A percentile compares a stretch with the other conserved stretches of the same genome.
These are phyloP conservation scores for Pelobates fuscus DNA, from an alignment of 2,113 vertebrate genomes.

Conservation along the genomic window DNA sequence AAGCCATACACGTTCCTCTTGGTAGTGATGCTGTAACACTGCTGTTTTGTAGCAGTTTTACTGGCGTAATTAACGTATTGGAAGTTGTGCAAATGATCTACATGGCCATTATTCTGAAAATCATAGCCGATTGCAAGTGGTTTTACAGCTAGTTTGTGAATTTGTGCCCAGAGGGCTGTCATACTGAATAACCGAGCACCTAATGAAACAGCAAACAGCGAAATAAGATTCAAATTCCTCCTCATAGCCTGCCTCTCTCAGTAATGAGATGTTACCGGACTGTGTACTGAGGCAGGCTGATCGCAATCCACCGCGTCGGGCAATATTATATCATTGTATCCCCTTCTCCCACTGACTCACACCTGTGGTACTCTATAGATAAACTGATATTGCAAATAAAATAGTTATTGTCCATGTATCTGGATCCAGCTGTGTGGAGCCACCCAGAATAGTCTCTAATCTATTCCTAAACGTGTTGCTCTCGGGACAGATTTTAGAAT, in stretches of 20 bases:
- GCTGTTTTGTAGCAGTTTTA: constrained; percentile 34
- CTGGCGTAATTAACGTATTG: constrained; percentile 35
- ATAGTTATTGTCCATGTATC: no score
- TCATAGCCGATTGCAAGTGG: constrained; percentile 14
- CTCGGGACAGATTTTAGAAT: no score
- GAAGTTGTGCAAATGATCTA: constrained; percentile 34
- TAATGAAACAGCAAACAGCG: neutral
- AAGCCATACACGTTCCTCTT: neutral
- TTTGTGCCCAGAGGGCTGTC: constrained; percentile 39
- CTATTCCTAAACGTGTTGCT: no score
- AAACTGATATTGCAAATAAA: no score
- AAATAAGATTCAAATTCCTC: neutral
- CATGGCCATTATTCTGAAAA: constrained; percentile 30
- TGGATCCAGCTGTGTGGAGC: no score
- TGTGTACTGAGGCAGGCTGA: no score
- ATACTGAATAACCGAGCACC: neutral
- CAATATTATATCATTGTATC: no score
- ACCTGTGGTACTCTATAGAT: no score
- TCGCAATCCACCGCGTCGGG: no score
- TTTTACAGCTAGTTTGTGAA: constrained; percentile 38
- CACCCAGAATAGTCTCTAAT: no score
- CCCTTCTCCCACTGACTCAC: no score
- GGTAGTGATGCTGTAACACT: constrained; percentile 26
- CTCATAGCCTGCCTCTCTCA: neutral
- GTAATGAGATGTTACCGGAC: no score